Percentiles rank a stretch among this genome's conserved stretches.
phyloP scores from a whole-genome alignment of 1,140 invertebrate species.

The Trissolcus basalis region DNA sequence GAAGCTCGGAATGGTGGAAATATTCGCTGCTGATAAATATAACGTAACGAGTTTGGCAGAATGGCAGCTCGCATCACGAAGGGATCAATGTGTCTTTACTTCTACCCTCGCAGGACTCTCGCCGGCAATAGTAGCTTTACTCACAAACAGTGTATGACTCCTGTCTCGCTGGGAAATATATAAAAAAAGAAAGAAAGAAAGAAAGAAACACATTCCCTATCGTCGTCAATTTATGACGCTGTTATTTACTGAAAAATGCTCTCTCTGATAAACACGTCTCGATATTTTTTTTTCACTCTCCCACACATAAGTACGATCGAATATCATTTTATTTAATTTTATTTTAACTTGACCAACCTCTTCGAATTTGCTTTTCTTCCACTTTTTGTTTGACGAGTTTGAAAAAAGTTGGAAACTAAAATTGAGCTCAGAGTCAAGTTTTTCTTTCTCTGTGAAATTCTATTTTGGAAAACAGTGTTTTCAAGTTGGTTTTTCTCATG shows the following conservation, averaged over 20 bases:
- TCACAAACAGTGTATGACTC: constrained; percentile 52
- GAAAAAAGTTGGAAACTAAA: no score
- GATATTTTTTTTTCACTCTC: no score
- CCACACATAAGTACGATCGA: no score
- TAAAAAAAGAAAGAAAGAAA: constrained; percentile 55
- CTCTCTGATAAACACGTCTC: constrained; percentile 25
- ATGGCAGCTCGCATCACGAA: constrained; percentile 59
- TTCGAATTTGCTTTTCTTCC: no score
- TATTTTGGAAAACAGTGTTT: no score
- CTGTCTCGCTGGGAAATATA: constrained; percentile 47
- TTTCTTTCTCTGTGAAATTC: no score
- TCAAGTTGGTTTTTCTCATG: no score
- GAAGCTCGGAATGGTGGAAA: constrained; percentile 57
- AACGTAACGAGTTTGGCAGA: constrained; percentile 60
- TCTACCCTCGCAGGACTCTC: constrained; percentile 55
- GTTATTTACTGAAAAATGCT: constrained; percentile 51
- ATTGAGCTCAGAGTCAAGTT: no score
- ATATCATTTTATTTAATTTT: no score
- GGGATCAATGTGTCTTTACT: constrained; percentile 59
- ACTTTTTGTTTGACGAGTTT: no score
- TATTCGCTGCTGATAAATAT: constrained; percentile 60
- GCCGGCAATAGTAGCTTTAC: constrained; percentile 49
- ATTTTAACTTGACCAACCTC: no score
- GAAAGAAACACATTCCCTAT: constrained; percentile 23
- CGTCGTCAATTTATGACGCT: constrained; percentile 44